Conservation (phyloP, 2,113 vertebrate genomes). For the Chamaetylas fuelleborni region DNA sequence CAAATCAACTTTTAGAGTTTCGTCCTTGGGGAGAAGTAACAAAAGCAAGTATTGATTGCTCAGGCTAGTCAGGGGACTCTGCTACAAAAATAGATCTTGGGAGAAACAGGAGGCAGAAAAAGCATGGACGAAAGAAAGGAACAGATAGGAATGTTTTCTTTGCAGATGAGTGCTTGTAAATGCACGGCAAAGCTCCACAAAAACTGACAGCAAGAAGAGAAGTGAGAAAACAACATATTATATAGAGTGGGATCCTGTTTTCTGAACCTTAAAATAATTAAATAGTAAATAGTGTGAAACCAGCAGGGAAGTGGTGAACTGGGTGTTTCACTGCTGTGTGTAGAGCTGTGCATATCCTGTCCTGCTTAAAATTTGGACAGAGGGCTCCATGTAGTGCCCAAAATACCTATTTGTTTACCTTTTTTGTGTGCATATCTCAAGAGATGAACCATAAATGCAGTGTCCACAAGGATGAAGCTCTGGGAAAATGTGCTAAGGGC, state of each 20-base stretch:
- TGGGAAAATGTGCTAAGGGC: background rate
- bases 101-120: background rate
- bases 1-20: slow-evolving; percentile 13
- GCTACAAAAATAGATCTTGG: background rate
- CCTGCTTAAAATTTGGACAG: background rate
- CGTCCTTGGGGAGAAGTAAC: background rate
- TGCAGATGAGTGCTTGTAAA: background rate
- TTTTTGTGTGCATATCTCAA: fast-evolving
- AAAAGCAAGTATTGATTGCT: slow-evolving; percentile 33
- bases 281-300: background rate
- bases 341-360: background rate
- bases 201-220: background rate
- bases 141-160: background rate
- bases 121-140: background rate
- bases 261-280: background rate
- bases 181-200: background rate
- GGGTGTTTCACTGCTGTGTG: background rate
- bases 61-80: background rate
- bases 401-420: background rate
- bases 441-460: background rate
- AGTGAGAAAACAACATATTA: background rate
- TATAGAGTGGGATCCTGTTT: background rate
- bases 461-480: background rate
- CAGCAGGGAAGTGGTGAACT: background rate
- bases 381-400: background rate